Base-by-base conservation (phyloP, 1,140 invertebrate species). In the Hyphantria cunea region DNA sequence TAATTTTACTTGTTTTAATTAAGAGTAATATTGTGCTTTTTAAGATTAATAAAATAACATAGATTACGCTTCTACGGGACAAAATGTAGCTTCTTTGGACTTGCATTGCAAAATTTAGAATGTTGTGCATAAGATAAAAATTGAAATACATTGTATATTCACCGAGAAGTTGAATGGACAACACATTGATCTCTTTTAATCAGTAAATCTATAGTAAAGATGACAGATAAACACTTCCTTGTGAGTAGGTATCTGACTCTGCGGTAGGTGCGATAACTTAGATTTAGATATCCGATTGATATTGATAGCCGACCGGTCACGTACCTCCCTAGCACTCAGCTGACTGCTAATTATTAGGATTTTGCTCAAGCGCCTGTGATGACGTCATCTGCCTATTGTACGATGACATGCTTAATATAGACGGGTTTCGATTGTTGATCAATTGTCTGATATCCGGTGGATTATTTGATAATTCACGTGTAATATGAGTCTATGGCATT, bases 261-360 rank as follows among this genome's bases (percentile, higher is more conserved):
- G 81, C 81, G 81, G 79, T 84, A 84, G 81, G 78, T 68, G 14
- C 56, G 39, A 39, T 52, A 53, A 41, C 42, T 62, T 69, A 73
- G 72, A 79, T 78, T 72, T 77, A 71, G 64, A 63, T 69, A 69
- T 54, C 55, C 65, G 77, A 80, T 76, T 72, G 66, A 67, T 76
- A 80, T 80, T 75, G 82, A 81, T 72, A 73, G 56, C 41, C 70
- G 71, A 83, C 81, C 77, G 76, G 70, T 80, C 82, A 85, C 82
- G 82, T 82, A 59, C 54, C 11, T 25, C 7, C 33, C 11, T 31
- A 41, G 59, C 59, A 68, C 69, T 70, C 65, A 59, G 53, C 47
- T 15, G 82, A 83, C 78, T 83, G 61, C 71, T 82, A 80, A 85
- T 85, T 76, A 75, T 73, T 56, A 60, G 52, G 63, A 51, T 62